phyloP scores from a whole-genome alignment of 1,140 invertebrate genomes.

The Cyclargus thomasi region DNA sequence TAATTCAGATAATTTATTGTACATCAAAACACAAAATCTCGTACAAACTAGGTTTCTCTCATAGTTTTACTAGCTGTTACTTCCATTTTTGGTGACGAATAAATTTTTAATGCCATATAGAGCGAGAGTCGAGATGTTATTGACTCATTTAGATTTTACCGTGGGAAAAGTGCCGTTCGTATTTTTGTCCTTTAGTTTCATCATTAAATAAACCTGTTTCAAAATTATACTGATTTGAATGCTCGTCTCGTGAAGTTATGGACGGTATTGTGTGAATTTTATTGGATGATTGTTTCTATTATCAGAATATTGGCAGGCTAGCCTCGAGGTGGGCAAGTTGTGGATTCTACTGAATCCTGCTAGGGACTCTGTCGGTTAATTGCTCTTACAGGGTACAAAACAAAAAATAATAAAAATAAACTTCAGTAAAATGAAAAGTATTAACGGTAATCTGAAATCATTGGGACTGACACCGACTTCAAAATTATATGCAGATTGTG shows the following conservation, averaged over 20 bases:
- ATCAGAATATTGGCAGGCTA: no score
- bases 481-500: no score
- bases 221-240: conserved; percentile 5
- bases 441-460: no score
- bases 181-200: conserved; percentile 14
- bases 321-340: no score
- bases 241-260: not conserved
- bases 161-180: not conserved
- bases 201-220: conserved; percentile 12
- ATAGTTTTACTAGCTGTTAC: not conserved
- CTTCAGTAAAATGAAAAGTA: no score
- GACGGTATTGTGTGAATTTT: not conserved
- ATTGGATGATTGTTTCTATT: not conserved
- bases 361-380: no score
- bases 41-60: not conserved
- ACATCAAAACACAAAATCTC: not conserved
- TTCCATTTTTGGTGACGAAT: not conserved
- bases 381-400: no score
- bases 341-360: no score
- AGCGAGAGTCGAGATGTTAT: not conserved
- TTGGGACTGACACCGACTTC: no score
- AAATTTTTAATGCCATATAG: not conserved
- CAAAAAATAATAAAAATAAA: no score
- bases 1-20: not conserved
- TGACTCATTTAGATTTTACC: not conserved